These are phyloP conservation scores for Anolis carolinensis DNA, from an alignment of 2,113 vertebrate species.

Conservation along the genomic window DNA sequence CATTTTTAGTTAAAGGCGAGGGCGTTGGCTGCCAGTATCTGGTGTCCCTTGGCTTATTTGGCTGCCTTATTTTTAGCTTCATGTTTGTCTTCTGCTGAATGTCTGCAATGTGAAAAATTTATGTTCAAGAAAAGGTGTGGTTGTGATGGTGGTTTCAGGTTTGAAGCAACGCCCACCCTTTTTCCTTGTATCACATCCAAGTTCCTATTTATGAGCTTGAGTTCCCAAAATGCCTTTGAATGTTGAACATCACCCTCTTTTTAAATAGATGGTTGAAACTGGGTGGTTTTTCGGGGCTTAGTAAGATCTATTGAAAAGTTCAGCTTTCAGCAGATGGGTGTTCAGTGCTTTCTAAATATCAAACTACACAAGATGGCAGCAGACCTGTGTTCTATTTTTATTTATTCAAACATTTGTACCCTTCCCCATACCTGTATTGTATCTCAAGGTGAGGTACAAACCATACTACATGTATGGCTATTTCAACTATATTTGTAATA, in stretches of 20 bases:
- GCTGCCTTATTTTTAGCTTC: slow-evolving; percentile 50
- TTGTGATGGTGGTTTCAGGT: slow-evolving; percentile 32
- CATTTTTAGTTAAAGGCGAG: not conserved
- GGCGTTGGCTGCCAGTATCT: not conserved
- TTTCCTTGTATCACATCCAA: not conserved
- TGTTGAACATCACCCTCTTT: not conserved
- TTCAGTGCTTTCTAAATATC: not conserved
- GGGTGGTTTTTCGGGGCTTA: not conserved
- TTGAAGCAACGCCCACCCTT: not conserved
- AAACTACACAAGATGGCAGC: not conserved
- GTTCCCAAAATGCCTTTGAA: not conserved
- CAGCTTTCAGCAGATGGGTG: not conserved
- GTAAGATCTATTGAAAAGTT: not conserved
- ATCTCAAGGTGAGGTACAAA: no score
- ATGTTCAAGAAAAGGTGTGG: slow-evolving; percentile 37
- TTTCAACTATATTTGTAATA: no score
- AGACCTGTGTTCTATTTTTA: not conserved
- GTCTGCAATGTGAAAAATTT: slow-evolving; percentile 51
- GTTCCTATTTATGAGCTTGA: not conserved
- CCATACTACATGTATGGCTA: no score
- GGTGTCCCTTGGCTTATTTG: not conserved
- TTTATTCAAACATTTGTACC: no score
- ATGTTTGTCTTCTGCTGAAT: slow-evolving; percentile 50
- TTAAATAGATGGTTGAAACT: not conserved
- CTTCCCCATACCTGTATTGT: no score